Evolutionary conservation across 2,797 vertebrate species (phyloP), one percentile per base, ranked within the genome.

Genomic region (Dallia pectoralis): DNA sequence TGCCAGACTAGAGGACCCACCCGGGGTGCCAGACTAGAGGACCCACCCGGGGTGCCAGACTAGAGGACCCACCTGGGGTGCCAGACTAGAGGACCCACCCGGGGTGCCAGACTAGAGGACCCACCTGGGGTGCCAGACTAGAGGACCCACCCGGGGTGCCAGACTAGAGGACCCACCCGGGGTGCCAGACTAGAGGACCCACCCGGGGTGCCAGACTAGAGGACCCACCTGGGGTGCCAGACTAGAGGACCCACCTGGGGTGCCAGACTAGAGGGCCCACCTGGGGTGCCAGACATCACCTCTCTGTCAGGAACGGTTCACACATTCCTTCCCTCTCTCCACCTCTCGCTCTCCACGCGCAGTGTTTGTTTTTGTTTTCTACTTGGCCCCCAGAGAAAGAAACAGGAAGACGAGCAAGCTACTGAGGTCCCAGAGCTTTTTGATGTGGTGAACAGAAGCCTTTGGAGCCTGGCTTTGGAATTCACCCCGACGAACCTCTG

Each of bases 231-330:
- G n/a, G n/a, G n/a, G n/a, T n/a, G n/a, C n/a, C n/a, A n/a, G n/a
- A n/a, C n/a, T n/a, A n/a, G n/a, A 49, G 48, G 48, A 49, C 48
- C 40, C 71, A n/a, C n/a, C n/a, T n/a, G n/a, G 11, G 40, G 14
- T 11, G 9, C 40, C 11, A 44, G 40, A 14, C 14, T 9, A 44
- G 40, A 73, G 71, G 69, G 71, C 49, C 40, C 40, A 73, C 67
- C 72, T 81, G 77, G 77, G 81, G 76, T 69, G 77, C 71, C 72
- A 76, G 71, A 74, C 66, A 70, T 63, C 69, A 16, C 16, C 25
- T 7, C 27, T 44, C 67, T 48, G 69, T 71, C 16, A 51, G 15
- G n/a, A 68, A 70, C 56, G 56, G 40, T 44, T 18, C 73, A 36
- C 72, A 32, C 68, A 53, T 18, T 48, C 65, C 22, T 11, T 47